Evolutionary conservation across 2,113 vertebrate species (phyloP).

Genomic region (Phylloscopus whistleri): DNA sequence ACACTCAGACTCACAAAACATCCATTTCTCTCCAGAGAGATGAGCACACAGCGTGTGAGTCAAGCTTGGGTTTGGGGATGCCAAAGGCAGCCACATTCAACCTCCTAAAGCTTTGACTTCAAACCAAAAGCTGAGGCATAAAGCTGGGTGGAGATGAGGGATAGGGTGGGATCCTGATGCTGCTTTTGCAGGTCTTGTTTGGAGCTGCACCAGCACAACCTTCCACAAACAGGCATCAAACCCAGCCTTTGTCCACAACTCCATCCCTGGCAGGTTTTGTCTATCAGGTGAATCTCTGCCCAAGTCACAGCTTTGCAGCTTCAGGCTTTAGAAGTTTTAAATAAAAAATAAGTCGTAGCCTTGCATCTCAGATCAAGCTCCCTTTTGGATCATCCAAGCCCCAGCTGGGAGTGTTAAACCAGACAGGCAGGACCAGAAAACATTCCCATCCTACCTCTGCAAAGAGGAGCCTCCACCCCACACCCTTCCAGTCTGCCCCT

Average conservation of each 20-base stretch:
- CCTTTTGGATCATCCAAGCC: not conserved
- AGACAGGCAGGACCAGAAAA: slow-evolving; percentile 34
- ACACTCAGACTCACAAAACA: not conserved
- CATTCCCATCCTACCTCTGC: not conserved
- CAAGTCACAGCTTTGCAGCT: not conserved
- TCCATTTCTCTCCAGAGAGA: not conserved
- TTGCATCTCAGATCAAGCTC: slow-evolving; percentile 1
- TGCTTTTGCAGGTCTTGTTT: not conserved
- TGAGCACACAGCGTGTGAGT: not conserved
- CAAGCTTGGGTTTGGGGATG: not conserved
- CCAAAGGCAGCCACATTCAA: not conserved
- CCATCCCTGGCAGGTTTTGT: not conserved
- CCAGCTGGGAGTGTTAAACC: not conserved
- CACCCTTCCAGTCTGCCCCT: slow-evolving; percentile 34
- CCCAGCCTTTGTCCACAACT: not conserved
- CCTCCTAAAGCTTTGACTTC: not conserved
- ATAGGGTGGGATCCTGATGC: not conserved
- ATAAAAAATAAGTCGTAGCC: not conserved
- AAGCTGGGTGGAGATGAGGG: not conserved
- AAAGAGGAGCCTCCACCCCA: not conserved
- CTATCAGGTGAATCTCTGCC: not conserved
- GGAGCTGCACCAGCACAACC: not conserved
- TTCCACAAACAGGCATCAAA: not conserved
- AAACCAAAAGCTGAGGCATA: not conserved
- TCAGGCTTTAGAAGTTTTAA: not conserved